Evolutionary conservation across 2,888 invertebrate species (phyloP), one percentile per base, ranked within the genome.

Genomic region (Merodon equestris): DNA sequence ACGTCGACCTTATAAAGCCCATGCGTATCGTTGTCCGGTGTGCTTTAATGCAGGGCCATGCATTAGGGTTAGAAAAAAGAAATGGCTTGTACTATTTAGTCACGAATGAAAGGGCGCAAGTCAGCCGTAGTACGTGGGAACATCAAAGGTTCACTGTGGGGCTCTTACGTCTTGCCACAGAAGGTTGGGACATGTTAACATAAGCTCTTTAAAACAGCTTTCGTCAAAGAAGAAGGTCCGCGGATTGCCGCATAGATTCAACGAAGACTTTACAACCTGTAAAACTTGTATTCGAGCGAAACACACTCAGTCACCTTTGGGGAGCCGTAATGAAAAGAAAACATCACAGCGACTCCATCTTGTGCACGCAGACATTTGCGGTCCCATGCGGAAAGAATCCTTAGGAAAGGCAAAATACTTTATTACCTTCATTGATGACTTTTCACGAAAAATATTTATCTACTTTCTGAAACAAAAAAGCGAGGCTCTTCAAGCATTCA

Each of bases 161-260:
- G 44, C 57, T 27, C 57, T 45, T 1, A 56, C 36, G 18, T 56
- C 42, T 40, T 56, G 42, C 42, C 56, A 56, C 19, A 57, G 38
- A 27, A 40, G 56, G 56, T 42, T 56, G 42, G 38, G 60, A 38
- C 48, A 60, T 13, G 38, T 60, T 19, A 60, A 60, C 38, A 18
- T 48, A 3, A 48, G 45, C 13, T 60, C 48, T 1, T 38, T 60
- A 10, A 47, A 48, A n/a, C 60, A 38, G 13, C 38, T 60, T 1
- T 48, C 18, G n/a, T 60, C 48, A 38, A 50, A 63, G 34, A 40
- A 51, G 15, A 63, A 47, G 47, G 47, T 66, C 9, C n/a, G 40
- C 10, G 66, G 56, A 34, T 14, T 66, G 14, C 60, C 60, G 12
- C 18, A 60, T 18, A 60, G 48, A 36, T 57, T 57, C 27, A 57